Conservation (phyloP, 1,140 invertebrate species). For the Aphaenogaster ashmeadi region DNA sequence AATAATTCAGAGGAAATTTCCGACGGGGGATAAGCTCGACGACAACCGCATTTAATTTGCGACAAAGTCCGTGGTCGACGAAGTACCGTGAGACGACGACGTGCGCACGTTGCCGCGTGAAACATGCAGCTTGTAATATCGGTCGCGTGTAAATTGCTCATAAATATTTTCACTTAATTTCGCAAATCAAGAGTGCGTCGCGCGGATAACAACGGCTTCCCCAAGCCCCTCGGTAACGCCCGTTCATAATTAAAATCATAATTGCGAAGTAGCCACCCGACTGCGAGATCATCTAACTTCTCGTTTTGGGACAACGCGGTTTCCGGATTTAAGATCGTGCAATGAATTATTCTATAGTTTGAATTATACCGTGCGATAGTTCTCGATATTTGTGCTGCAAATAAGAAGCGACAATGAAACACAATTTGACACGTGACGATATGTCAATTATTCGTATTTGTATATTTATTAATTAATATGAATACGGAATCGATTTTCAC, state of each 20-base stretch:
- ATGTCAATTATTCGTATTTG: slow-evolving; percentile 17
- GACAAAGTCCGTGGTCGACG: slow-evolving; percentile 48
- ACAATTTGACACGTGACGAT: slow-evolving; percentile 1
- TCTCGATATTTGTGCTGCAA: not conserved
- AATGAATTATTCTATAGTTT: not conserved
- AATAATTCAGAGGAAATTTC: slow-evolving; percentile 59
- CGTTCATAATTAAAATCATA: slow-evolving; percentile 53
- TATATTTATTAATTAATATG: slow-evolving; percentile 19
- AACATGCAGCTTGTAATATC: slow-evolving; percentile 51
- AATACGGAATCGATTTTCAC: slow-evolving; percentile 9
- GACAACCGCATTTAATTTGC: slow-evolving; percentile 51
- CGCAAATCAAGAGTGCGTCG: slow-evolving; percentile 54
- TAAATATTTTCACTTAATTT: slow-evolving; percentile 75
- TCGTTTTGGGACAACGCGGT: not conserved
- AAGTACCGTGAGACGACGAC: slow-evolving; percentile 22
- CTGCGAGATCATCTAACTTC: not conserved
- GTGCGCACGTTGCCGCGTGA: slow-evolving; percentile 18
- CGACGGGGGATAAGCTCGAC: slow-evolving; percentile 32
- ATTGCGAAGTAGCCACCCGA: slow-evolving; percentile 33
- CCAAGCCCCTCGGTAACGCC: not conserved
- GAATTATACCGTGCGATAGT: not conserved
- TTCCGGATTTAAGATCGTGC: not conserved
- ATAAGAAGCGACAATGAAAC: not conserved
- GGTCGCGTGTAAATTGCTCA: slow-evolving; percentile 30
- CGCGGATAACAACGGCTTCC: slow-evolving; percentile 26